Evolutionary conservation across 2,888 invertebrate species (phyloP).

Genomic region (Tricholauxania praeusta): DNA sequence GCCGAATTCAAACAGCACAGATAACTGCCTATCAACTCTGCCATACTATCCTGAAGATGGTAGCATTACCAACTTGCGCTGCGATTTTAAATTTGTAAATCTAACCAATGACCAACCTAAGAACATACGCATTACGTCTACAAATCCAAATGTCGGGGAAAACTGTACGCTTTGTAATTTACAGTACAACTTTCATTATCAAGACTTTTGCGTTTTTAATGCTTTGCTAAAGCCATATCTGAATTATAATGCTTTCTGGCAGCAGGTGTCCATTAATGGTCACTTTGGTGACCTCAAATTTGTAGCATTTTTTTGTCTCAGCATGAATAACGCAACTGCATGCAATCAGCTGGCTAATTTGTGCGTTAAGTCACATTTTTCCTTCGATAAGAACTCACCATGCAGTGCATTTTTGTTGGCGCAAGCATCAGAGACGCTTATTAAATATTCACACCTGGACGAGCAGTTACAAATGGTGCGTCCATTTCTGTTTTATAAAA

Average conservation of each 20-base stretch:
- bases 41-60: slow-evolving; percentile 23
- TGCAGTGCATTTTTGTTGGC: slow-evolving; percentile 66
- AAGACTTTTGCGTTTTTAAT: slow-evolving; percentile 62
- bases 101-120: slow-evolving; percentile 37
- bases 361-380: slow-evolving; percentile 73
- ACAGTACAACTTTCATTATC: slow-evolving; percentile 60
- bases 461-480: slow-evolving; percentile 57
- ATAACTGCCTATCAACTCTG: slow-evolving; percentile 29
- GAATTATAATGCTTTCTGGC: slow-evolving; percentile 61
- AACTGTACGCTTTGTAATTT: slow-evolving; percentile 58
- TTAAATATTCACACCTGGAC: slow-evolving; percentile 59
- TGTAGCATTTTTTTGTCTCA: slow-evolving; percentile 64
- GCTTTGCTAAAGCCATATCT: slow-evolving; percentile 59
- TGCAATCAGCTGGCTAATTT: slow-evolving; percentile 78
- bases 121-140: slow-evolving; percentile 25
- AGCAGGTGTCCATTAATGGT: slow-evolving; percentile 48
- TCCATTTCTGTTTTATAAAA: slow-evolving; percentile 65
- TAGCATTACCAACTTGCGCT: slow-evolving; percentile 41
- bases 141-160: slow-evolving; percentile 5
- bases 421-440: slow-evolving; percentile 62
- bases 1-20: not conserved
- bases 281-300: slow-evolving; percentile 63
- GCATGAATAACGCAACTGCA: slow-evolving; percentile 69
- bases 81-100: slow-evolving; percentile 59
- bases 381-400: slow-evolving; percentile 69